Conservation (phyloP, 2,797 vertebrate genomes). For the Xiphorhynchus erythropygius region DNA sequence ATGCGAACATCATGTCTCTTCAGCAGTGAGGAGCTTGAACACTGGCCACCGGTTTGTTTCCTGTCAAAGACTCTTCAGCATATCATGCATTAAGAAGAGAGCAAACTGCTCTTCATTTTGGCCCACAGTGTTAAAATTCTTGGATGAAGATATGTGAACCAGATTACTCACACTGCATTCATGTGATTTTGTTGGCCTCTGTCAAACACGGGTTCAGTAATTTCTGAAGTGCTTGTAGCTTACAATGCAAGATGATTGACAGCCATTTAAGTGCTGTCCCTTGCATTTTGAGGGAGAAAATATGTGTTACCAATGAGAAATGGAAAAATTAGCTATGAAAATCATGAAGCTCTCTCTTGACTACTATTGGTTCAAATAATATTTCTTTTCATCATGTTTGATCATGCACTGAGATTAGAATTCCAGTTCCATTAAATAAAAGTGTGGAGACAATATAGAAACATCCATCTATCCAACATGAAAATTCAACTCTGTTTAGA, state of each 20-base stretch:
- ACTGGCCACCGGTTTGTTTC: neutral
- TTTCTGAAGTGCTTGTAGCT: slow-evolving; percentile 6
- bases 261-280: neutral
- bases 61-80: neutral
- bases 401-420: slow-evolving; percentile 11
- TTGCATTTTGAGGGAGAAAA: neutral
- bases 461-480: neutral
- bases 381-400: neutral
- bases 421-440: neutral
- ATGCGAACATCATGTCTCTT: neutral
- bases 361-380: slow-evolving; percentile 13
- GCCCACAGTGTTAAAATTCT: neutral
- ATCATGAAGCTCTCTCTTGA: neutral
- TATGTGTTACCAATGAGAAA: neutral
- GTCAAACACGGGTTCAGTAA: slow-evolving; percentile 10
- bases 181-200: neutral
- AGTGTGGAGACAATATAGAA: neutral
- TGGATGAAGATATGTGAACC: neutral
- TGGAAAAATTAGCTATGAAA: slow-evolving; percentile 24
- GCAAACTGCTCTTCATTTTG: neutral
- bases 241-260: neutral
- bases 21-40: neutral
- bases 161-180: neutral
- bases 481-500: slow-evolving; percentile 39
- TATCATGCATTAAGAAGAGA: neutral